A percentile compares a stretch with the other conserved stretches of the same genome.
phyloP scores from a whole-genome alignment of 92 coral and sea anemone genomes.

The Paragorgia papillata region DNA sequence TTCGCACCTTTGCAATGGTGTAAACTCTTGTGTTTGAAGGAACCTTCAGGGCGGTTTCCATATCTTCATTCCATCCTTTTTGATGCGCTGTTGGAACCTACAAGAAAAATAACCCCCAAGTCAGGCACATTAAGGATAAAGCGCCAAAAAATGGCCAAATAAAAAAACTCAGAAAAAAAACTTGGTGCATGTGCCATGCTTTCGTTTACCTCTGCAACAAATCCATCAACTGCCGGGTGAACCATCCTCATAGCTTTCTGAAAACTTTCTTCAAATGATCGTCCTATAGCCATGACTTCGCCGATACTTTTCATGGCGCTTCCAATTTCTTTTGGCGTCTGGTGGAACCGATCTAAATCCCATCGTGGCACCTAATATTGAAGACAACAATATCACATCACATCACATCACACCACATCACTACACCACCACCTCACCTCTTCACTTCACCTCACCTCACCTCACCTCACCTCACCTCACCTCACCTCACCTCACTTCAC shows the following conservation, averaged over 20 bases:
- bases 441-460: too few relatives aligned
- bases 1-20: slow-evolving; percentile 85
- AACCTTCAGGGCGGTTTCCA: slow-evolving; percentile 79
- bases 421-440: not conserved
- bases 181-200: not conserved
- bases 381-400: not conserved
- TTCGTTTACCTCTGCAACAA: slow-evolving; percentile 72
- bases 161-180: not conserved
- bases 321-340: slow-evolving; percentile 96
- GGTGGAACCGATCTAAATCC: slow-evolving; percentile 95
- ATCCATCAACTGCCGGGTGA: slow-evolving; percentile 96
- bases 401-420: not conserved
- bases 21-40: slow-evolving; percentile 98
- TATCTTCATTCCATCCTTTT: slow-evolving; percentile 63
- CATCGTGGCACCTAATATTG: slow-evolving; percentile 86
- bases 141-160: not conserved
- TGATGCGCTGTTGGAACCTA: slow-evolving; percentile 91
- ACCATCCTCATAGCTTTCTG: slow-evolving; percentile 99
- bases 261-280: slow-evolving; percentile 95
- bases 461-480: too few relatives aligned
- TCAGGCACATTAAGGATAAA: not conserved
- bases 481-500: too few relatives aligned
- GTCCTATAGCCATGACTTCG: slow-evolving; percentile 99
- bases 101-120: not conserved
- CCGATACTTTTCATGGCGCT: slow-evolving; percentile 99